Conservation (phyloP, 2,797 vertebrate genomes). For the Onychomys torridus region DNA sequence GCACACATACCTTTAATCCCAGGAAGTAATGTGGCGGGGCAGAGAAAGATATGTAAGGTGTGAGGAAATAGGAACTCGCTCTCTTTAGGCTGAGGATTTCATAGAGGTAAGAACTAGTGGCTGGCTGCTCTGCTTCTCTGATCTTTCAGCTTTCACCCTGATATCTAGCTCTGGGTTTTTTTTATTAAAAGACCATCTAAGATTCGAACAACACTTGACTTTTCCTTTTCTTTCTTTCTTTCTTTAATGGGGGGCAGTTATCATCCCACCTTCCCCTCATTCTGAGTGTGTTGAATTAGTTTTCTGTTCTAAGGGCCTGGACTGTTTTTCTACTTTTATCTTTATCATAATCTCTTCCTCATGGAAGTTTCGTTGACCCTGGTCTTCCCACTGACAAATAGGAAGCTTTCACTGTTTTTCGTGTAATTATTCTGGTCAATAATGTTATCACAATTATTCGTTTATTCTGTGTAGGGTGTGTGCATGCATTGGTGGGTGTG, state of each 20-base stretch:
- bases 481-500: background rate
- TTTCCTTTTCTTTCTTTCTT: background rate
- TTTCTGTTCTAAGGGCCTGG: background rate
- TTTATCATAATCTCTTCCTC: background rate
- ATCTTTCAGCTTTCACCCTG: too few species aligned
- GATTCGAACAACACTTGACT: too few species aligned
- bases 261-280: background rate
- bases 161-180: too few species aligned
- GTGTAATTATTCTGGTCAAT: background rate
- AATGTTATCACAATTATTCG: background rate
- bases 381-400: background rate
- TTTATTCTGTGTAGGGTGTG: background rate
- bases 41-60: too few species aligned
- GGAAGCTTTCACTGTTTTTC: background rate
- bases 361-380: background rate
- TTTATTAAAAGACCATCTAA: too few species aligned
- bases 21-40: too few species aligned
- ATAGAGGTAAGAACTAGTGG: too few species aligned
- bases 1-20: too few species aligned
- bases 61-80: too few species aligned
- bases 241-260: too few species aligned
- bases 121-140: too few species aligned
- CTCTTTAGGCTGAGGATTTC: too few species aligned
- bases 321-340: background rate
- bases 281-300: background rate